A percentile compares a stretch with the other conserved stretches of the same genome.
Conservation (phyloP, 2,888 invertebrate species). For the Meganola albula region DNA sequence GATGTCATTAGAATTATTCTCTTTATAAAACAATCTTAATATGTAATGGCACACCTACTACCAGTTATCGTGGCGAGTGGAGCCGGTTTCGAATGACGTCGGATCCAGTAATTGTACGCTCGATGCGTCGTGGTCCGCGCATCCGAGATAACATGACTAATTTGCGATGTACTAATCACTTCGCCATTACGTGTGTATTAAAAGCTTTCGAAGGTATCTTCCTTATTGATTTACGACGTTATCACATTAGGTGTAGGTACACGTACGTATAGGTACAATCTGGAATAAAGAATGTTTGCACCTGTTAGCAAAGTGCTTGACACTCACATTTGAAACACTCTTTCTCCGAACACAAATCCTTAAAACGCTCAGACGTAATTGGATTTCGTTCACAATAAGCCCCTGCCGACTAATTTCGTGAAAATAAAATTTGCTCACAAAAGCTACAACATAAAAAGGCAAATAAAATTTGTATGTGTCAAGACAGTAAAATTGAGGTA, state of each 20-base stretch:
- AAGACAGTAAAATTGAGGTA: constrained; percentile 69
- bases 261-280: no score
- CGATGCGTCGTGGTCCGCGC: constrained; percentile 35
- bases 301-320: constrained; percentile 28
- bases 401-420: constrained; percentile 46
- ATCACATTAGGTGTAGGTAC: no score
- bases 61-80: constrained; percentile 33
- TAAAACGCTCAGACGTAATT: constrained; percentile 47
- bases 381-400: constrained; percentile 53
- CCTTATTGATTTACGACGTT: no score
- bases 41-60: constrained; percentile 42
- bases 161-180: constrained; percentile 47
- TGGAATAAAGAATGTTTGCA: no score
- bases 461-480: constrained; percentile 69
- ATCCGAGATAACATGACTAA: constrained; percentile 45
- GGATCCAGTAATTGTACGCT: constrained; percentile 39
- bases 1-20: constrained; percentile 35
- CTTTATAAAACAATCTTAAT: constrained; percentile 44
- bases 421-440: constrained; percentile 64
- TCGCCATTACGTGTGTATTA: constrained; percentile 35
- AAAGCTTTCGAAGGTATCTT: constrained; percentile 13
- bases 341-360: constrained; percentile 34
- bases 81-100: constrained; percentile 37
- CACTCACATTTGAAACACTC: constrained; percentile 35
- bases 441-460: constrained; percentile 50